A percentile compares a stretch with the other conserved stretches of the same genome.
phyloP scores from a whole-genome alignment of 1,140 invertebrate species.

The Euglossa dilemma region DNA sequence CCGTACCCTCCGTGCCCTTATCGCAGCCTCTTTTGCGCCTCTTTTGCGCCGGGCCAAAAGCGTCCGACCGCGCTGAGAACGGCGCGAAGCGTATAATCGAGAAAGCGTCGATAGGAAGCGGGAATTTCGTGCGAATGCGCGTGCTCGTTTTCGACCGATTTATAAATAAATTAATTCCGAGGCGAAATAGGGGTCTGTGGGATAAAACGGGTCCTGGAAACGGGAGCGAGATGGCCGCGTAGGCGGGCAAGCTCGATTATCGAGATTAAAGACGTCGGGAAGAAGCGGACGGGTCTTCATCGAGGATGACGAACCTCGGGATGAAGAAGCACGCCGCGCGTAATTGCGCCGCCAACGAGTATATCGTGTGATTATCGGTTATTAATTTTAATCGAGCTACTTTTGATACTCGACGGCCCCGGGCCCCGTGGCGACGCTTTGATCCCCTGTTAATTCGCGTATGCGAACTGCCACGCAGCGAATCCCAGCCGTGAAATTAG shows the following conservation, averaged over 20 bases:
- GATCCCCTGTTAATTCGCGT: background rate
- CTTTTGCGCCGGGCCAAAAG: too few species aligned
- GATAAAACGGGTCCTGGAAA: background rate
- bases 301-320: background rate
- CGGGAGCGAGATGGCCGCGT: background rate
- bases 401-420: background rate
- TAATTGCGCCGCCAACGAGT: conserved; percentile 4
- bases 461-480: background rate
- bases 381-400: conserved; percentile 42
- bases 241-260: background rate
- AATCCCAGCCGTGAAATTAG: conserved; percentile 10
- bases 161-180: too few species aligned
- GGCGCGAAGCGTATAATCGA: too few species aligned
- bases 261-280: conserved; percentile 5
- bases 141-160: too few species aligned
- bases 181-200: too few species aligned
- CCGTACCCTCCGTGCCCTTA: too few species aligned
- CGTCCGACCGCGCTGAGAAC: too few species aligned
- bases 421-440: background rate
- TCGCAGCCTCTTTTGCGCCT: too few species aligned
- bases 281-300: background rate
- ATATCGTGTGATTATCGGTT: conserved; percentile 29
- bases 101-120: too few species aligned
- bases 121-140: too few species aligned
- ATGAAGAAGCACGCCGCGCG: background rate